Evolutionary conservation across 2,888 invertebrate species (phyloP), one percentile per base, ranked within the genome.

Genomic region (Augiades crinisus): DNA sequence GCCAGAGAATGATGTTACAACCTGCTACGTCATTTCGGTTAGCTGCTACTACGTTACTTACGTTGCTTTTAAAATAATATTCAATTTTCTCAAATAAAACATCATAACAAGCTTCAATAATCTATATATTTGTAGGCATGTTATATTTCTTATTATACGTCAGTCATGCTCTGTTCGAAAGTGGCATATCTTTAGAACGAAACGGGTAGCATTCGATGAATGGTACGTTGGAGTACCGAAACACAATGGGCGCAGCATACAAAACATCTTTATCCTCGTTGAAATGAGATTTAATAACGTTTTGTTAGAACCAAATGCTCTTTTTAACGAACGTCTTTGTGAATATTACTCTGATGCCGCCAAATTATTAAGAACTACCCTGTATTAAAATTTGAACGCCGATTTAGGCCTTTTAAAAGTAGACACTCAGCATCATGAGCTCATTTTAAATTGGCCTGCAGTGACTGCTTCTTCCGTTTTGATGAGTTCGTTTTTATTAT

Each of bases 211-310:
- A 57, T 57, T 55, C 61, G 60, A 65, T 72, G 64, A 71, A 77
- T 75, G 69, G 69, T n/a, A 68, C 67, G 69, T 66, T 58, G 67
- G 64, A 67, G 65, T 65, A 65, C 68, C 70, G 61, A 59, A 64
- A 59, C 56, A 76, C 75, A 78, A 76, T 68, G 50, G 53, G 44
- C 59, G 61, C 60, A 61, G 65, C 54, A 53, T 63, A 70, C 62
- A 59, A 75, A 73, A 79, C 70, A 74, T 76, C 70, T 70, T 72
- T 65, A 77, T 75, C 57, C 70, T 60, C 67, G 59, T 63, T 62
- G 59, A 77, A 83, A 81, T 75, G 63, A 78, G 83, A 80, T 86
- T 85, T 85, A 86, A 86, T 85, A 86, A 84, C 77, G 77, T 84
- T 86, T 81, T 81, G 78, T 85, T 73, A 71, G 68, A 65, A 59